These are phyloP conservation scores for Astropecten irregularis DNA, from an alignment of 53 echinoderm and acorn worm genomes.

Conservation along the genomic window DNA sequence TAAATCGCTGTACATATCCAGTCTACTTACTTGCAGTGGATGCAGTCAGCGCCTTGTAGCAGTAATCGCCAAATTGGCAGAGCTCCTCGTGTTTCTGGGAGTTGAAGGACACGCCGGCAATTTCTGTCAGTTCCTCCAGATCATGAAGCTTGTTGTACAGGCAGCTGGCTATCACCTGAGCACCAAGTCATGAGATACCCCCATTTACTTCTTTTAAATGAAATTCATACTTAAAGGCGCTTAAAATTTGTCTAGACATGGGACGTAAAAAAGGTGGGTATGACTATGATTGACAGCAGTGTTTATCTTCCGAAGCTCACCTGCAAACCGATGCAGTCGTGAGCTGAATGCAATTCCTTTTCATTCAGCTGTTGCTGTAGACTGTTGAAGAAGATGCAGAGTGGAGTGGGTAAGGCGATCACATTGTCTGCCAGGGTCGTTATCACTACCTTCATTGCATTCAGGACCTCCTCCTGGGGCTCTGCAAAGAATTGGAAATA, in stretches of 20 bases:
- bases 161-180: slow-evolving; percentile 71
- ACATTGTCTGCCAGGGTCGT: slow-evolving; percentile 69
- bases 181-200: not conserved
- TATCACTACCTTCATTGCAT: slow-evolving; percentile 64
- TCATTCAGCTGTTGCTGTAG: slow-evolving; percentile 74
- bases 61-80: slow-evolving; percentile 57
- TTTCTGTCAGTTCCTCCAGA: slow-evolving; percentile 44
- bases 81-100: slow-evolving; percentile 36
- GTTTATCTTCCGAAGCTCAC: too few relatives aligned
- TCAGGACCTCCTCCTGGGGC: slow-evolving; percentile 44
- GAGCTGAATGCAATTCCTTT: slow-evolving; percentile 48
- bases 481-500: slow-evolving; percentile 14
- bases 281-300: too few relatives aligned
- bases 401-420: slow-evolving; percentile 65
- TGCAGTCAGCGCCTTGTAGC: slow-evolving; percentile 60
- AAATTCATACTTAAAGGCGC: too few relatives aligned
- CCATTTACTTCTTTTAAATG: too few relatives aligned
- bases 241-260: too few relatives aligned
- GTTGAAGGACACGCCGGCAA: slow-evolving; percentile 49
- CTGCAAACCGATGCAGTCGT: slow-evolving; percentile 70
- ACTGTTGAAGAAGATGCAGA: slow-evolving; percentile 80
- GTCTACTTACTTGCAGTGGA: slow-evolving; percentile 63
- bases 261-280: too few relatives aligned
- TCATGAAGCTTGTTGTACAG: slow-evolving; percentile 64
- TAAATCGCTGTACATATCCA: too few relatives aligned